Evolutionary conservation across 2,888 invertebrate genomes (phyloP), one percentile per base, ranked within the genome.

Genomic region (Caradrina clavipalpis): DNA sequence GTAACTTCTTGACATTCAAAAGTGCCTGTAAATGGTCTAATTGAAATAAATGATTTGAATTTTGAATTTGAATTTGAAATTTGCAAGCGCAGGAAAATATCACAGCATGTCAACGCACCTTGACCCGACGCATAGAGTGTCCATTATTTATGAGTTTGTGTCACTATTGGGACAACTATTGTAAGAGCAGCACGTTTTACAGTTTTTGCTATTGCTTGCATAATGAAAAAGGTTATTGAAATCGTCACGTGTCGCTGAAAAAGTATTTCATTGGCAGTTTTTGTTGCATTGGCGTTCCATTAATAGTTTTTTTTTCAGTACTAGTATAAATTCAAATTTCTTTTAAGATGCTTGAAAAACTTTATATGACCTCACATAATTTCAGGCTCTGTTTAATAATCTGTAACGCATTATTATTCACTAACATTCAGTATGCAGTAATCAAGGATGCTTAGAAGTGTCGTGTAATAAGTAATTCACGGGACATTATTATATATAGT

Each of bases 141-240:
- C 74, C 69, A 58, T 59, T 72, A 68, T 50, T 58, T 60, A 45
- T 69, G 39, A 39, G 64, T 55, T 73, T 72, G 51, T 54, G 56
- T 63, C 76, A 60, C 15, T 62, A 58, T 71, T 76, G 50, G 60
- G 59, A 56, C 62, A 75, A 58, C 63, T 67, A 75, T 78, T 69
- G 51, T 75, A 51, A 55, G 2, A 64, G 50, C 10, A 49, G 68
- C 64, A 74, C 78, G 74, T 66, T 70, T 19, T 22, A 26, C 17
- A 39, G 31, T 71, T 74, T 68, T 76, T 74, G 47, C n/a, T 31
- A 57, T 58, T 63, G 35, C 49, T 57, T 54, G 55, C 60, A 64
- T 56, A 76, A 61, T 61, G 50, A 22, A 72, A 76, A 65, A 71
- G 53, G 61, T 67, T 73, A 62, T 66, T 62, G 73, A 77, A 73